Base-by-base conservation (phyloP, 2,113 vertebrate species). In the Synchiropus splendidus region DNA sequence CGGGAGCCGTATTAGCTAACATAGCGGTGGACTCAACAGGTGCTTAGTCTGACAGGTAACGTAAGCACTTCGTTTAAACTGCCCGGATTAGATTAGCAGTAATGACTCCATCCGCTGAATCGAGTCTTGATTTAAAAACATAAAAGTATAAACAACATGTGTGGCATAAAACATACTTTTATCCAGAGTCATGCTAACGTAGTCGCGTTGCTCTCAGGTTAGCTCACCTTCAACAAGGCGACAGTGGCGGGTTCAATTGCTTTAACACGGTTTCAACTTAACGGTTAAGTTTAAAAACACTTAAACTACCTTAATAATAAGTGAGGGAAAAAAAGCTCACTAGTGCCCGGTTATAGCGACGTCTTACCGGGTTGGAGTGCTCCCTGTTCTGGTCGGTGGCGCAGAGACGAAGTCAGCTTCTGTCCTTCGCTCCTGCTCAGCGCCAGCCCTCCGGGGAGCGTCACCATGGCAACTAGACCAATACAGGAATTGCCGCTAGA, bases 381-480 rank as follows among this genome's bases (percentile, higher is more conserved):
- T n/a, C n/a, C n/a, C n/a, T n/a, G n/a, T n/a, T 35, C 8, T 52
- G 41, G 16, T 13, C 47, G 39, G 4, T 21, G 34, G 67, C 11
- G 31, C 15, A 14, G 9, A 31, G 16, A 5, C 16, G n/a, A 16
- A 32, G 16, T 45, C 61, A 34, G 48, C 48, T 40, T 33, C 36
- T 38, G 42, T 9, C 17, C 11, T 13, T 18, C 14, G 32, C 18
- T 36, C 32, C 10, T 36, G 17, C 17, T 39, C 54, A 41, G 39
- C 1, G 51, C 31, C 69, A 52, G 52, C 54, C 70, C 67, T 64
- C 70, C 2, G 59, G 72, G 74, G 63, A 53, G 77, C 80, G 71
- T 85, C 84, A 80, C 84, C 84, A 83, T 84, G 82, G 83, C 84
- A 84, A 86, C 84, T 68, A 48, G 50, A 42, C 42, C 49, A 2